phyloP scores from a whole-genome alignment of 53 echinoderm and acorn worm genomes.

The Temnopleurus reevesii region DNA sequence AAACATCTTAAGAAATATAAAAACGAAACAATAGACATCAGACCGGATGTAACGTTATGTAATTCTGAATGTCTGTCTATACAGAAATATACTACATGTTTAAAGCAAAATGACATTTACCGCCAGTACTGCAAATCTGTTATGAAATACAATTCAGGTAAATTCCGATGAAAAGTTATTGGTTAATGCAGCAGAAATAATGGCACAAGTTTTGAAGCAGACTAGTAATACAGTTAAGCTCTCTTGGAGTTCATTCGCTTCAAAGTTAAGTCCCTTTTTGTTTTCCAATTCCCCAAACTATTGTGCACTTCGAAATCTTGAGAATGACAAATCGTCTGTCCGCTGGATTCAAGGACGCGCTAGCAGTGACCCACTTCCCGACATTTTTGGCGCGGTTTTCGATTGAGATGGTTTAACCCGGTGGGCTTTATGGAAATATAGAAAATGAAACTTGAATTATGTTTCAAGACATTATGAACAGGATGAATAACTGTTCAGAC shows the following conservation, averaged over 20 bases:
- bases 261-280: slow-evolving; percentile 22
- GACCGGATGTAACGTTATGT: too few relatives aligned
- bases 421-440: not conserved
- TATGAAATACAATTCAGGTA: too few relatives aligned
- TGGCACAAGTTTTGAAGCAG: slow-evolving; percentile 9
- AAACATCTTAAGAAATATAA: too few relatives aligned
- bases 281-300: slow-evolving; percentile 30
- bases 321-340: slow-evolving; percentile 50
- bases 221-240: slow-evolving; percentile 28
- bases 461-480: slow-evolving; percentile 11
- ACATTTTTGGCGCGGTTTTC: slow-evolving; percentile 53
- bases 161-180: too few relatives aligned
- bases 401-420: slow-evolving; percentile 46
- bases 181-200: too few relatives aligned
- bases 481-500: not conserved
- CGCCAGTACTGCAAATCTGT: too few relatives aligned
- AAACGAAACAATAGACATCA: too few relatives aligned
- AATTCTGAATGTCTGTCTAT: too few relatives aligned
- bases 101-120: too few relatives aligned
- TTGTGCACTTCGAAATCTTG: slow-evolving; percentile 39
- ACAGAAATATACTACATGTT: too few relatives aligned
- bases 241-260: slow-evolving; percentile 30
- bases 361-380: slow-evolving; percentile 46
- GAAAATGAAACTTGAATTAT: not conserved
- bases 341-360: slow-evolving; percentile 46